phyloP scores from a whole-genome alignment of 2,113 vertebrate species.

The Neodon shergylaensis region DNA sequence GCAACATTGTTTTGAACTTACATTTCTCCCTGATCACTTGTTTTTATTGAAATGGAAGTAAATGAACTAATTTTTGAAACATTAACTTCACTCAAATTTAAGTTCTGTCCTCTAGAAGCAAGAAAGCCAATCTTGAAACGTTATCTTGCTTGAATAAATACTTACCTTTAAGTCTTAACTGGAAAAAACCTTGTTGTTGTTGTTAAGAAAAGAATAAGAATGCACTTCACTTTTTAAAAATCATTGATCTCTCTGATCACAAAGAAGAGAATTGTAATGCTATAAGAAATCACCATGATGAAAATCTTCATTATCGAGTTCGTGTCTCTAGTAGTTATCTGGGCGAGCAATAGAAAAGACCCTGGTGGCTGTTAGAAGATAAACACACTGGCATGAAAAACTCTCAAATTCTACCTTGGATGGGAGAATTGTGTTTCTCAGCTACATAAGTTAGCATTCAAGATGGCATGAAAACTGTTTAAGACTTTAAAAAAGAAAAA shows the following conservation, averaged over 20 bases:
- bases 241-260: background rate
- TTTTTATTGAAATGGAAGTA: constrained; percentile 36
- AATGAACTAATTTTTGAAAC: constrained; percentile 44
- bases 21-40: background rate
- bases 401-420: background rate
- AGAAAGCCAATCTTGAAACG: background rate
- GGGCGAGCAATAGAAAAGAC: background rate
- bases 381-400: constrained; percentile 36
- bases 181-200: background rate
- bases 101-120: constrained; percentile 11
- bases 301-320: background rate
- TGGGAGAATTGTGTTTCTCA: constrained; percentile 3
- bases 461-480: background rate
- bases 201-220: constrained; percentile 18
- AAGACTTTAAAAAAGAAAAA: background rate
- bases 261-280: background rate
- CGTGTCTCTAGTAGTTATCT: background rate
- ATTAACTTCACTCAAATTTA: constrained; percentile 33
- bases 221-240: background rate
- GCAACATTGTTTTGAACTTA: constrained; percentile 20
- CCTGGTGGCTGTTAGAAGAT: background rate
- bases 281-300: background rate
- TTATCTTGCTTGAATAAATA: constrained; percentile 1
- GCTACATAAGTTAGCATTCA: background rate
- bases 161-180: background rate